Conservation (phyloP, 64 coral and sea anemone species). For the Stichodactyla helianthus region DNA sequence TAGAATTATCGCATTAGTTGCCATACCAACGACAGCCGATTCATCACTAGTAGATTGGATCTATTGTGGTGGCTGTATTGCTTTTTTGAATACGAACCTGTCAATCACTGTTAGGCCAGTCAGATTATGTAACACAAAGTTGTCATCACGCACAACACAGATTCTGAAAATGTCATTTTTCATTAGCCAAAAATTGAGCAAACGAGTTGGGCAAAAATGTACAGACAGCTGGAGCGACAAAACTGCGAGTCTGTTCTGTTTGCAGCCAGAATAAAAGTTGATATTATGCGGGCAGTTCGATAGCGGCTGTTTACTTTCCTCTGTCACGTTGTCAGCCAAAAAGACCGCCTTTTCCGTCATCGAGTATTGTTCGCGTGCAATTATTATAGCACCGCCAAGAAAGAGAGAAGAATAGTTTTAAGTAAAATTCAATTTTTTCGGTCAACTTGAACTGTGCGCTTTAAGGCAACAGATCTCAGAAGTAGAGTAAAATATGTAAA, state of each 20-base stretch:
- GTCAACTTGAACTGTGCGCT: no score
- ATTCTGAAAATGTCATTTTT: not conserved
- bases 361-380: not conserved
- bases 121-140: not conserved
- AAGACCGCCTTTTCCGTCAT: slow-evolving; percentile 25
- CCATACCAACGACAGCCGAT: not conserved
- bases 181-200: not conserved
- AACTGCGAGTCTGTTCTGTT: not conserved
- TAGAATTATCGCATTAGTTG: slow-evolving; percentile 15
- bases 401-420: not conserved
- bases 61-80: slow-evolving; percentile 23
- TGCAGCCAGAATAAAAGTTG: not conserved
- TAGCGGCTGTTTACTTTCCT: not conserved
- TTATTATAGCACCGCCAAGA: not conserved
- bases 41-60: not conserved
- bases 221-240: not conserved
- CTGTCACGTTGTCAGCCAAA: not conserved
- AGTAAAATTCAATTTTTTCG: no score
- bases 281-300: not conserved
- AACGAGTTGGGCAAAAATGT: not conserved
- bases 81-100: not conserved
- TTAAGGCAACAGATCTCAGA: no score
- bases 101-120: not conserved
- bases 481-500: no score
- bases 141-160: not conserved